Evolutionary conservation across 2,113 vertebrate genomes (phyloP).

Genomic region (Anolis sagrei): DNA sequence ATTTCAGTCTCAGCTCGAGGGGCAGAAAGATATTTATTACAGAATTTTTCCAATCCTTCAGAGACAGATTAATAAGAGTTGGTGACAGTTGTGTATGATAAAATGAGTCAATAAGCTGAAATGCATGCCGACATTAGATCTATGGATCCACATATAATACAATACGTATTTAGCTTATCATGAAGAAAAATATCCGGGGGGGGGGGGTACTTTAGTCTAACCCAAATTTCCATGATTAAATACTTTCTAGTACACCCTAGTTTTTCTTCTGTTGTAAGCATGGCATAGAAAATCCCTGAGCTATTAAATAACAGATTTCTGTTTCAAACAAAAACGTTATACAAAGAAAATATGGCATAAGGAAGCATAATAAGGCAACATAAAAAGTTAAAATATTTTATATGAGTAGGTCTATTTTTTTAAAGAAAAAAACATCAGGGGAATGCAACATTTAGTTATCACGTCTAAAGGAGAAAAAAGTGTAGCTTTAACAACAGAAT

Average conservation of each 20-base stretch:
- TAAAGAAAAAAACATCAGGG: constrained; percentile 55
- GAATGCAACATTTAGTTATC: constrained; percentile 14
- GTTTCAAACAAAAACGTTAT: not conserved
- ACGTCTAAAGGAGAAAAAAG: not conserved
- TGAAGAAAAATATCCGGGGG: constrained; percentile 64
- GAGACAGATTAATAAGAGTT: constrained; percentile 75
- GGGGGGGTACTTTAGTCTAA: not conserved
- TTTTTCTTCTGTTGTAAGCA: constrained; percentile 16
- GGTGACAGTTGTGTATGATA: constrained; percentile 73
- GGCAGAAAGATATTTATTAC: constrained; percentile 71
- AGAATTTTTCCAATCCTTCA: constrained; percentile 69
- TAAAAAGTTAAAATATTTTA: constrained; percentile 58
- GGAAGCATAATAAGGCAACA: constrained; percentile 54
- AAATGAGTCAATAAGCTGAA: constrained; percentile 75
- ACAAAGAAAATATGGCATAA: constrained; percentile 56
- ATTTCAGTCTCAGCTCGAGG: constrained; percentile 62
- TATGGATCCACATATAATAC: constrained; percentile 57
- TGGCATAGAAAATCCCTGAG: constrained; percentile 34
- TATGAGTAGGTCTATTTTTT: constrained; percentile 9
- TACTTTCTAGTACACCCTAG: constrained; percentile 13
- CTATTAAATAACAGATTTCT: constrained; percentile 43
- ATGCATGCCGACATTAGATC: constrained; percentile 40
- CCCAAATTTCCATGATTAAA: constrained; percentile 36
- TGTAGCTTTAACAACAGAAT: not conserved
- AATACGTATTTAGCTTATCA: constrained; percentile 55